Percentiles rank a stretch among this genome's conserved stretches.
Conservation (phyloP, 2,888 invertebrate species). For the Lacanobia wlatinum region DNA sequence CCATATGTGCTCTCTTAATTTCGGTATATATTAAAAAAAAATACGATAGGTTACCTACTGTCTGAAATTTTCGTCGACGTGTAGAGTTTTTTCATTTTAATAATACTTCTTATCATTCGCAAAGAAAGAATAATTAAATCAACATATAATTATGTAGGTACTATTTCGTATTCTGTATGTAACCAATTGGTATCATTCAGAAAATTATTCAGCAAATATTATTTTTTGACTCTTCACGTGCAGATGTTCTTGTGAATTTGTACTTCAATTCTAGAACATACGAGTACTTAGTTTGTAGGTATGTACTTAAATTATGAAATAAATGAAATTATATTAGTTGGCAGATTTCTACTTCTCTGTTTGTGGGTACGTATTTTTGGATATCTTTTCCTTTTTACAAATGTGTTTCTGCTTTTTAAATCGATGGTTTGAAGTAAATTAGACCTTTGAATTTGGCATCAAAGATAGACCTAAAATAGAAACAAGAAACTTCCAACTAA, state of each 20-base stretch:
- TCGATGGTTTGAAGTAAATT: neutral
- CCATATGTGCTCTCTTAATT: slow-evolving; percentile 71
- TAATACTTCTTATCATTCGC: neutral
- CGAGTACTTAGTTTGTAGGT: neutral
- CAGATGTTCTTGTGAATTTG: neutral
- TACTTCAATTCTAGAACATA: neutral
- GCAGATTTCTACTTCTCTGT: neutral
- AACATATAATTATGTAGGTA: neutral
- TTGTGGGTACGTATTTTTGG: neutral
- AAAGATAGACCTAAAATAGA: neutral
- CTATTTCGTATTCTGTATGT: slow-evolving; percentile 5
- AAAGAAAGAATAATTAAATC: slow-evolving; percentile 5
- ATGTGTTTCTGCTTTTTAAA: neutral
- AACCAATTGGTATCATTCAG: neutral
- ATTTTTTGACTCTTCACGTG: neutral
- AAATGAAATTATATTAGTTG: too few species aligned
- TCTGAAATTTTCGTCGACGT: neutral
- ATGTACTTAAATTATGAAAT: too few species aligned
- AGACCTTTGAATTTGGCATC: neutral
- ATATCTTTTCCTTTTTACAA: neutral
- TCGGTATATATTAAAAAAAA: neutral
- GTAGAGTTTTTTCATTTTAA: neutral
- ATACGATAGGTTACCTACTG: neutral
- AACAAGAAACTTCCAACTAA: neutral
- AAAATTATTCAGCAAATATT: neutral